Percentiles rank a stretch among this genome's conserved stretches.
These are phyloP conservation scores for Reinhardtius hippoglossoides DNA, from an alignment of 2,113 vertebrate species.

Conservation along the genomic window DNA sequence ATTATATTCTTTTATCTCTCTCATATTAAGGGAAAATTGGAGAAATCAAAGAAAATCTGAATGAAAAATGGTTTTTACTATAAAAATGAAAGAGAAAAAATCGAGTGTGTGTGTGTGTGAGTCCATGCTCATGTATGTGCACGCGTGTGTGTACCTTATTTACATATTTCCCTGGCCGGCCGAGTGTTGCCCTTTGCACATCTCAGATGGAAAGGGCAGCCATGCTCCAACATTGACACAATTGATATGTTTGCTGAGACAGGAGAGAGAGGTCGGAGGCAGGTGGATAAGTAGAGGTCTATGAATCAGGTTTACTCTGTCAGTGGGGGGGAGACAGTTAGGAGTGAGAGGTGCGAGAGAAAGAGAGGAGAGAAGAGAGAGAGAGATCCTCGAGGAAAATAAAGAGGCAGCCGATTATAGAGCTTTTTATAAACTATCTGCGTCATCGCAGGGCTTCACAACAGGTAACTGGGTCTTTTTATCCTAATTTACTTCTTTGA, in stretches of 20 bases:
- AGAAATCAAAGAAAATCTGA: not conserved
- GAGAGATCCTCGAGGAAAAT: not conserved
- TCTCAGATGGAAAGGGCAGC: conserved; percentile 73
- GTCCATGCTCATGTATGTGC: not conserved
- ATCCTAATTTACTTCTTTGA: conserved; percentile 28
- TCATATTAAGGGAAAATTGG: not conserved
- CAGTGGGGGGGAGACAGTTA: conserved; percentile 43
- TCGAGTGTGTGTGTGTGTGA: no score
- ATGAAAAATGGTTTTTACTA: not conserved
- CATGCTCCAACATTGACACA: conserved; percentile 77
- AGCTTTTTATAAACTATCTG: conserved; percentile 38
- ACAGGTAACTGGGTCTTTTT: conserved; percentile 71
- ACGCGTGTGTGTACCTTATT: conserved; percentile 29
- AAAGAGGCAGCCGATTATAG: conserved; percentile 47
- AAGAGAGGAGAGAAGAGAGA: conserved; percentile 3
- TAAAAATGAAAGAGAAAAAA: conserved; percentile 5
- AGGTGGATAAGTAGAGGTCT: conserved; percentile 71
- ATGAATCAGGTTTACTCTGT: conserved; percentile 70
- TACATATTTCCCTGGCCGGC: conserved; percentile 59
- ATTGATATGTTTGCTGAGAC: conserved; percentile 82
- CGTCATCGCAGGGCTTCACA: conserved; percentile 42
- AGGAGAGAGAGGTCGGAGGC: conserved; percentile 41
- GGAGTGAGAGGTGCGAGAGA: conserved; percentile 41
- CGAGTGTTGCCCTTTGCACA: conserved; percentile 79
- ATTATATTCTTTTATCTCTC: not conserved